phyloP scores from a whole-genome alignment of 2,888 invertebrate species.

The Melinopterus prodromus region DNA sequence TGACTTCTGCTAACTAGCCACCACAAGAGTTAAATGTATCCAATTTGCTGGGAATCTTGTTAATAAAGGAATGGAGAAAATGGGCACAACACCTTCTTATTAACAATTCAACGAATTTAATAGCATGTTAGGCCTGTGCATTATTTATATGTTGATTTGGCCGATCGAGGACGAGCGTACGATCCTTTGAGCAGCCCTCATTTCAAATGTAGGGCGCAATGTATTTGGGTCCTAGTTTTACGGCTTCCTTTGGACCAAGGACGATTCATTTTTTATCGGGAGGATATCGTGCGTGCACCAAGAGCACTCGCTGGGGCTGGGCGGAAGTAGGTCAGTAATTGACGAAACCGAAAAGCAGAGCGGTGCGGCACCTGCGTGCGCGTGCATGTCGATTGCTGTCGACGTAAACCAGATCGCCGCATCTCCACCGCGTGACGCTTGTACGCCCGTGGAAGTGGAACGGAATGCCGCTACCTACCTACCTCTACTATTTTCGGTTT shows the following conservation, averaged over 20 bases:
- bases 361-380: not conserved
- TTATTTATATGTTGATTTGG: too few species aligned
- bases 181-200: too few species aligned
- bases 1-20: too few species aligned
- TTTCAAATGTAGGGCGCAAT: too few species aligned
- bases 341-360: not conserved
- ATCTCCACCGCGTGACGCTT: not conserved
- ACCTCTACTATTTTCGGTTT: not conserved
- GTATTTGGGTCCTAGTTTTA: too few species aligned
- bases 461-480: not conserved
- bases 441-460: not conserved
- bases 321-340: not conserved
- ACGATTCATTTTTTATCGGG: not conserved
- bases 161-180: too few species aligned
- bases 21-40: too few species aligned
- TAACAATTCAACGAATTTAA: too few species aligned
- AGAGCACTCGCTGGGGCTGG: not conserved
- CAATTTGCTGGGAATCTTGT: too few species aligned
- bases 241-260: not conserved
- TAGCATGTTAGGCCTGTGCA: too few species aligned
- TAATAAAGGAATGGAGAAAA: too few species aligned
- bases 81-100: too few species aligned
- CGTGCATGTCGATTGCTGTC: not conserved
- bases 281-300: not conserved
- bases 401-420: not conserved